phyloP scores from a whole-genome alignment of 1,140 invertebrate species.

The Goniozus legneri region DNA sequence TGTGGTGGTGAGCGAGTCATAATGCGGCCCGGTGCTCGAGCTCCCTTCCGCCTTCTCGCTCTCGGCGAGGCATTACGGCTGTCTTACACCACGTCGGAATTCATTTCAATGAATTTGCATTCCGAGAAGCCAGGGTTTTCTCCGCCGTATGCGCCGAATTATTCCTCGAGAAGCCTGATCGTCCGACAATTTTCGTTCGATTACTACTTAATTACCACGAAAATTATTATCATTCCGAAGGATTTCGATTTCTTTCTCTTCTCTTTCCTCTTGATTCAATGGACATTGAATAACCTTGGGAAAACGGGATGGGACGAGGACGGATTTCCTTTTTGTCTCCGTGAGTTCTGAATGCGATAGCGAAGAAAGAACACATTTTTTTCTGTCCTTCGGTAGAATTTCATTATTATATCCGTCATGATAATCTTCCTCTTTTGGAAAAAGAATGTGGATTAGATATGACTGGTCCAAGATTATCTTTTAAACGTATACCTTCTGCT shows the following conservation, averaged over 20 bases:
- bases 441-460: too few species aligned
- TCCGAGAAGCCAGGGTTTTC: constrained; percentile 16
- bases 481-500: too few species aligned
- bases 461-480: too few species aligned
- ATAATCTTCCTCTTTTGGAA: too few species aligned
- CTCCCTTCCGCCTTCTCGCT: constrained; percentile 5
- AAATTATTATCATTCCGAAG: constrained; percentile 16
- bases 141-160: background rate
- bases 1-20: constrained; percentile 1
- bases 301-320: background rate
- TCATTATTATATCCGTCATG: too few species aligned
- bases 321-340: constrained; percentile 2
- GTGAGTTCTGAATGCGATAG: background rate
- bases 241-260: background rate
- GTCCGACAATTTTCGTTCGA: constrained; percentile 26
- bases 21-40: constrained; percentile 1
- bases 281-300: background rate
- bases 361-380: too few species aligned
- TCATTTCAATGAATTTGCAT: constrained; percentile 44
- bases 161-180: constrained; percentile 12
- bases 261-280: background rate
- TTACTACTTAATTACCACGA: constrained; percentile 23
- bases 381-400: too few species aligned
- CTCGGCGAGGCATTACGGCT: constrained; percentile 23
- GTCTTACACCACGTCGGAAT: constrained; percentile 36